These are phyloP conservation scores for Tolypeutes matacus DNA, from an alignment of 2,797 vertebrate genomes.

Conservation along the genomic window DNA sequence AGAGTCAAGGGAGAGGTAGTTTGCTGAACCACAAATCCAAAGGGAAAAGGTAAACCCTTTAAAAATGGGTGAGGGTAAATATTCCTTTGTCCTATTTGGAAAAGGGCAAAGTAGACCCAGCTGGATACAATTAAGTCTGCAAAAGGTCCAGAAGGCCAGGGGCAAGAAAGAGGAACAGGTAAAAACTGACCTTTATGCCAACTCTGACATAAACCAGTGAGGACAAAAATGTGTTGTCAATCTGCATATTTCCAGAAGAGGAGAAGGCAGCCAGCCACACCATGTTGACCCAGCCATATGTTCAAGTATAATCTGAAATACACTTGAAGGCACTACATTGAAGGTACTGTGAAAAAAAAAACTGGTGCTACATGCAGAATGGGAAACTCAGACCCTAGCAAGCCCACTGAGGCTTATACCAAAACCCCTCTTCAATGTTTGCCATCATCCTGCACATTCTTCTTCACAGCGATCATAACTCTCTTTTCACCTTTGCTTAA, in stretches of 20 bases:
- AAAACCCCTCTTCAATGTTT: too few species aligned
- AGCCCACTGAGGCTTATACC: not conserved
- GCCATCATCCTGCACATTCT: not conserved
- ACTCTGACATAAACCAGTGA: constrained; percentile 77
- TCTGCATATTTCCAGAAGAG: constrained; percentile 63
- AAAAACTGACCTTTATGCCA: constrained; percentile 74
- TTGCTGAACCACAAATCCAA: constrained; percentile 67
- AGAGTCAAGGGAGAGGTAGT: constrained; percentile 74
- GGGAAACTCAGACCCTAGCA: not conserved
- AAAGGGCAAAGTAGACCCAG: constrained; percentile 70
- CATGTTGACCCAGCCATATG: not conserved
- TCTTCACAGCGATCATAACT: accelerated
- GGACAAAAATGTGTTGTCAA: constrained; percentile 67
- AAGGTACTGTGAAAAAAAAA: not conserved
- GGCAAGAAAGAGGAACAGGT: constrained; percentile 67
- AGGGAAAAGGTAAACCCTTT: constrained; percentile 77
- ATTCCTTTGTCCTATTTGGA: constrained; percentile 50
- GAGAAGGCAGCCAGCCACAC: not conserved
- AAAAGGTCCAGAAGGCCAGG: constrained; percentile 60
- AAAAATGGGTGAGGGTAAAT: constrained; percentile 68
- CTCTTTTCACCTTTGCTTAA: not conserved
- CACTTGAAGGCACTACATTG: not conserved
- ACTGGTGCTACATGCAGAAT: accelerated
- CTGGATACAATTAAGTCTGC: constrained; percentile 78
- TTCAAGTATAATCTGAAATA: not conserved